Base-by-base conservation (phyloP, 2,113 vertebrate genomes). In the Asarcornis scutulata region DNA sequence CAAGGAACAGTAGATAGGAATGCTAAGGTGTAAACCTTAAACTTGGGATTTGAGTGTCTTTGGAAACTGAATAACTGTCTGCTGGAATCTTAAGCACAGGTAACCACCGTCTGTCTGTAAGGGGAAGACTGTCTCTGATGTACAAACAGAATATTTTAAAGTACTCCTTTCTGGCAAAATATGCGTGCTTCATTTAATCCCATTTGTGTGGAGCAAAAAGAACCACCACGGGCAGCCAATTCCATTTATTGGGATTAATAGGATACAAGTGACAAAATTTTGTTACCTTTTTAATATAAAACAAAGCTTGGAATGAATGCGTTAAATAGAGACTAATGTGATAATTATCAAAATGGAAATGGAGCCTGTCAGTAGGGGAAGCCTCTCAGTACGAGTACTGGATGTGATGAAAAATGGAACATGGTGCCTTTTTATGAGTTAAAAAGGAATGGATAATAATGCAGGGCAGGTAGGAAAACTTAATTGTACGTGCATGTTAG, bases 211-310 rank as follows among this genome's bases (percentile, higher is more conserved):
- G 62, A 40, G 62, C 16, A 40, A 63, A 16, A 38, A 85, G 90
- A 88, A 82, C 78, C 56, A 50, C 72, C 13, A 83, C 53, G 6
- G 17, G 69, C 42, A 3, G 9, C 52, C 59, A 82, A 91, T 75
- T 80, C 46, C 17, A 36, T 75, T 95, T 87, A 78, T 75, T 6
- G 17, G 13, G 56, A 62, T 66, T 92, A 91, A 78, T 66, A 78
- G 55, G 48, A 86, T 89, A 74, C 55, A 59, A 64, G 59, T 40
- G 58, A 80, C 14, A 50, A 76, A 92, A n/a, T 63, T 50, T 60
- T 73, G 44, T 52, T 91, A 21, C 22, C n/a, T 93, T 90, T 93
- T 29, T 82, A 13, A 88, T 93, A 93, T 52, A 91, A 94, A 81
- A 56, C 66, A 72, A 83, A 89, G n/a, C 26, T 71, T 88, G 38